These are phyloP conservation scores for Brienomyrus brachyistius DNA, from an alignment of 2,113 vertebrate genomes.

Conservation along the genomic window DNA sequence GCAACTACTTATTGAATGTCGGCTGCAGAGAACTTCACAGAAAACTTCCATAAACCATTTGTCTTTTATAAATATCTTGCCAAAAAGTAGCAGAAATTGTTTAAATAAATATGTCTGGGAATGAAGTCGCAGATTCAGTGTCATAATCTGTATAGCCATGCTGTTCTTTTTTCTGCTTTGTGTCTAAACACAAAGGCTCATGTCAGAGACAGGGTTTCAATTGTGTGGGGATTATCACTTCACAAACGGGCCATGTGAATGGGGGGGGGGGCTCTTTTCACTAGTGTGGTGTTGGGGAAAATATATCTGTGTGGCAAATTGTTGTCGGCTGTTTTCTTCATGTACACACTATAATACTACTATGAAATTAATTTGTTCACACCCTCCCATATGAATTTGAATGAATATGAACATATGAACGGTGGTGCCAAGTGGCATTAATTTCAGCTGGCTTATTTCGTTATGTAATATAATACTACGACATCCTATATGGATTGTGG, in stretches of 20 bases:
- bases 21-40: not conserved
- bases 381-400: not conserved
- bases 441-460: not conserved
- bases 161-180: constrained; percentile 52
- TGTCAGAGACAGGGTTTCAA: constrained; percentile 39
- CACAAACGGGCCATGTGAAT: constrained; percentile 29
- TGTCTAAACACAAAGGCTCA: constrained; percentile 44
- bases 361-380: not conserved
- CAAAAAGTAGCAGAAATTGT: not conserved
- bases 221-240: constrained; percentile 49
- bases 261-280: constrained; percentile 26
- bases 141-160: constrained; percentile 42
- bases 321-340: not conserved
- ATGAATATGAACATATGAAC: not conserved
- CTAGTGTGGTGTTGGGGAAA: not conserved
- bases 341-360: not conserved
- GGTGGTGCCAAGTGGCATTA: not conserved
- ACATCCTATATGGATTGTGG: not conserved
- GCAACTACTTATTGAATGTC: not conserved
- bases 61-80: not conserved
- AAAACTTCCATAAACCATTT: not conserved
- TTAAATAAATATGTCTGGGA: constrained; percentile 18
- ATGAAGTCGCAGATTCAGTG: constrained; percentile 47
- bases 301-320: not conserved
- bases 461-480: not conserved